Conservation (phyloP, 2,888 invertebrate species). For the Eupithecia insigniata region DNA sequence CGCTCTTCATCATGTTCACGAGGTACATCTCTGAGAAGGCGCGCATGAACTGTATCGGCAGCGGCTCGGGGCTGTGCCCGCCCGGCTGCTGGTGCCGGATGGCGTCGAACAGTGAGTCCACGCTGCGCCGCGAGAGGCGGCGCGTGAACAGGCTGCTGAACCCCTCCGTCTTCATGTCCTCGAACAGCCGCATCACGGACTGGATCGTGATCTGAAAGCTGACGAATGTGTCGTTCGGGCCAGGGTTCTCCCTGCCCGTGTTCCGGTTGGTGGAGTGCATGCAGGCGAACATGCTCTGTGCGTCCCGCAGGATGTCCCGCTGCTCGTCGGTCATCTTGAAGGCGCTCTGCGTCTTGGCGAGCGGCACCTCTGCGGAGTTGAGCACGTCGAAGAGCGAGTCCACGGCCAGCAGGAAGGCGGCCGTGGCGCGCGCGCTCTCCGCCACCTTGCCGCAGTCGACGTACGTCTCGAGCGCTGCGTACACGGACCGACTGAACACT, state of each 20-base stretch:
- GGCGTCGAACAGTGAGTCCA: conserved; percentile 31
- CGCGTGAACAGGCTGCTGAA: conserved; percentile 34
- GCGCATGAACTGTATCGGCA: conserved; percentile 37
- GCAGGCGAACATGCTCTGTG: conserved; percentile 45
- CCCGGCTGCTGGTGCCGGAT: conserved; percentile 34
- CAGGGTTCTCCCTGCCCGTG: conserved; percentile 44
- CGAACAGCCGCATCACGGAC: conserved; percentile 46
- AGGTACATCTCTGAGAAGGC: conserved; percentile 36
- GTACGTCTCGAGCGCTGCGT: conserved; percentile 43
- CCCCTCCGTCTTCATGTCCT: conserved; percentile 42
- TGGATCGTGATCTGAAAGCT: conserved; percentile 49
- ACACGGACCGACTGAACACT: conserved; percentile 46
- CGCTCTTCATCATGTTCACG: conserved; percentile 36
- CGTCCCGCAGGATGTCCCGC: conserved; percentile 41
- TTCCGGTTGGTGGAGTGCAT: conserved; percentile 47
- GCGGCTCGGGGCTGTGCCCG: conserved; percentile 30
- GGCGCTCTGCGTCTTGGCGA: conserved; percentile 35
- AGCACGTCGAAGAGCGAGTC: conserved; percentile 46
- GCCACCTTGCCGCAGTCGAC: conserved; percentile 40
- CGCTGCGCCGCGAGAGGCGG: conserved; percentile 30
- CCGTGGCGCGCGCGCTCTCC: conserved; percentile 41
- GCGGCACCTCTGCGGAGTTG: conserved; percentile 37
- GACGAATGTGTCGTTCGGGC: conserved; percentile 46
- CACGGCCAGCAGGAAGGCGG: conserved; percentile 43
- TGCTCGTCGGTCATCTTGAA: conserved; percentile 47